Evolutionary conservation across 2,888 invertebrate species (phyloP), one percentile per base, ranked within the genome.

Genomic region (Hirtodrosophila trivittata): DNA sequence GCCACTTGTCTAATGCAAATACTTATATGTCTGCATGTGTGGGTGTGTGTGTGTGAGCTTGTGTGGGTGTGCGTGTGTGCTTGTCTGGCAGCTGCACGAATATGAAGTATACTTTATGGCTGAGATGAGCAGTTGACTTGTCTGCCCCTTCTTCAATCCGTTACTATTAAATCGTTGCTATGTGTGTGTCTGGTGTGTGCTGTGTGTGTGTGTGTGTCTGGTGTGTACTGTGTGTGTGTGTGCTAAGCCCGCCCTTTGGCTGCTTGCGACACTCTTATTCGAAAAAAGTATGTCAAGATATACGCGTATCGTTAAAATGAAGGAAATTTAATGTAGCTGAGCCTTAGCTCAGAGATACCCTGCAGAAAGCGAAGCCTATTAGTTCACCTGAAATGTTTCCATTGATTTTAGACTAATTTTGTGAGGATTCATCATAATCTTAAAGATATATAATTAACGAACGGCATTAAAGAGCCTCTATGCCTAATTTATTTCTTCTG

Each of bases 261-360:
- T 54, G 57, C 42, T 37, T 32, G 39, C 39, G 33, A 46, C 55
- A 57, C 60, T 50, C 30, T 30, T 10, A 39, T 60, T 54, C 18
- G 35, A 49, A 42, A 46, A 85, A 78, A 75, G 80, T 80, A 83
- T 86, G 80, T 80, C 86, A 80, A 80, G 86, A 86, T 86, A 83
- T 78, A 80, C 80, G 80, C 84, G 86, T 80, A 75, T 86, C 86
- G 84, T 80, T 86, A 68, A 63, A 64, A 73, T 60, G 59, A 68
- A 81, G 51, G 66, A 75, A 67, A 58, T 26, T 45, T 37, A 57
- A 51, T 51, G 41, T 39, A 41, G 16, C 38, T 32, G 8, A 39
- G 38, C 54, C 45, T 49, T 30, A n/a, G 25, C 5, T 33, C 1
- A 1, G 3, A 7, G 7, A 67, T 62, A 67, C 74, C 57, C 62